Conservation (phyloP, 2,113 vertebrate genomes). For the Lates calcarifer region DNA sequence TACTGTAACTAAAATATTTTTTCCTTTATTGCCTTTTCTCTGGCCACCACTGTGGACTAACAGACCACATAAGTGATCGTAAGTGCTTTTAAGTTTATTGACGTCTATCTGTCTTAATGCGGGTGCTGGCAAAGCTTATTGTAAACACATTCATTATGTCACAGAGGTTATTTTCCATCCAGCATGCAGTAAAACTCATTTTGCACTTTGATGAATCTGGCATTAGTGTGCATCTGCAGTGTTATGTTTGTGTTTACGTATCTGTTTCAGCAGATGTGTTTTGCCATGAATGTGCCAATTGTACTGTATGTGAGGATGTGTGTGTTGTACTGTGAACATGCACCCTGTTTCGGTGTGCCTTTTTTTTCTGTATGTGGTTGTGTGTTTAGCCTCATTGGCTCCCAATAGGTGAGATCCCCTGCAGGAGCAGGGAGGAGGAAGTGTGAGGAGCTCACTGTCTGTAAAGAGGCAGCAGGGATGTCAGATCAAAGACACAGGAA, state of each 20-base stretch:
- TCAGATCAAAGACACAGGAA: slow-evolving; percentile 71
- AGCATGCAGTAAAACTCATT: slow-evolving; percentile 24
- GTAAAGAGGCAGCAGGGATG: slow-evolving; percentile 56
- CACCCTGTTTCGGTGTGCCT: neutral
- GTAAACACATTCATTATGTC: slow-evolving; percentile 64
- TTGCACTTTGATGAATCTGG: slow-evolving; percentile 41
- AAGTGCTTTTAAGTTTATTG: slow-evolving; percentile 78
- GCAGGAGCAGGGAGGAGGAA: slow-evolving; percentile 44
- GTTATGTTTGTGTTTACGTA: neutral
- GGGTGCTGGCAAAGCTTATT: slow-evolving; percentile 42
- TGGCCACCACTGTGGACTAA: slow-evolving; percentile 57
- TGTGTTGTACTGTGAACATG: slow-evolving; percentile 18
- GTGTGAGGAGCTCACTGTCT: slow-evolving; percentile 64
- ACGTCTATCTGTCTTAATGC: slow-evolving; percentile 59
- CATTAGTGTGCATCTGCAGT: slow-evolving; percentile 8
- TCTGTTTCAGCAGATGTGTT: neutral
- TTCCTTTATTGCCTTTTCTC: slow-evolving; percentile 49
- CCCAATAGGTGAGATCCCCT: slow-evolving; percentile 52
- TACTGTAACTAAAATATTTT: slow-evolving; percentile 50
- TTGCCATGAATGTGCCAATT: neutral
- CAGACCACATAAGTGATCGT: slow-evolving; percentile 80
- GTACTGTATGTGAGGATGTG: slow-evolving; percentile 18
- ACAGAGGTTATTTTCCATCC: slow-evolving; percentile 44
- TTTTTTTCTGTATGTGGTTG: slow-evolving; percentile 15
- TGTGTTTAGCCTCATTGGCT: slow-evolving; percentile 50